A percentile compares a stretch with the other conserved stretches of the same genome.
Conservation (phyloP, 2,113 vertebrate species). For the Sarotherodon lohbergeri region DNA sequence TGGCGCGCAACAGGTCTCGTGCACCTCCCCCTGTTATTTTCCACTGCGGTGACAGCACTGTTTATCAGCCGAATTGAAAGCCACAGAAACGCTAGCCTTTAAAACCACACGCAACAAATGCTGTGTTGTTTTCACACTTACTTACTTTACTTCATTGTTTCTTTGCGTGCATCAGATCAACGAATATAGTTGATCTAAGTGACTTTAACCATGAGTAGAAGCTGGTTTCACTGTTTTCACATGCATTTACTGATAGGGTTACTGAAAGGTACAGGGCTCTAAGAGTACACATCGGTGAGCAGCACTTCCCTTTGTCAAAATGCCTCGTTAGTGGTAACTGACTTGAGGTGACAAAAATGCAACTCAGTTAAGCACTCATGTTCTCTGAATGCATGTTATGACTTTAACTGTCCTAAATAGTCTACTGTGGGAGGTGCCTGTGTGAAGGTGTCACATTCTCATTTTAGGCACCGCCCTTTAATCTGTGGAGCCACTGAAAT, state of each 20-base stretch:
- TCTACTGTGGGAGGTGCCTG: not conserved
- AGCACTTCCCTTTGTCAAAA: not conserved
- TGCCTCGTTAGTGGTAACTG: not conserved
- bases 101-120: not conserved
- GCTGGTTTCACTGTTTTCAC: not conserved
- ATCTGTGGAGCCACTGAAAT: not conserved
- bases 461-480: fast-evolving
- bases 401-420: not conserved
- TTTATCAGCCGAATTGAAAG: not conserved
- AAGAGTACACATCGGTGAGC: too few relatives aligned
- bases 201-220: not conserved
- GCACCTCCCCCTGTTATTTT: not conserved
- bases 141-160: not conserved
- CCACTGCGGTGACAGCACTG: not conserved
- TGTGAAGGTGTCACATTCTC: fast-evolving
- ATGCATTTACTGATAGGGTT: not conserved
- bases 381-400: not conserved
- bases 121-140: not conserved
- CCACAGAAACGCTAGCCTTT: not conserved
- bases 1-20: fast-evolving
- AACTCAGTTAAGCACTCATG: too few relatives aligned
- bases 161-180: not conserved
- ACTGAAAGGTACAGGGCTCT: fast-evolving
- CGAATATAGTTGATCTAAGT: not conserved
- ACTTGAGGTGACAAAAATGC: not conserved